Evolutionary conservation across 2,888 invertebrate species (phyloP).

Genomic region (Nowickia ferox): DNA sequence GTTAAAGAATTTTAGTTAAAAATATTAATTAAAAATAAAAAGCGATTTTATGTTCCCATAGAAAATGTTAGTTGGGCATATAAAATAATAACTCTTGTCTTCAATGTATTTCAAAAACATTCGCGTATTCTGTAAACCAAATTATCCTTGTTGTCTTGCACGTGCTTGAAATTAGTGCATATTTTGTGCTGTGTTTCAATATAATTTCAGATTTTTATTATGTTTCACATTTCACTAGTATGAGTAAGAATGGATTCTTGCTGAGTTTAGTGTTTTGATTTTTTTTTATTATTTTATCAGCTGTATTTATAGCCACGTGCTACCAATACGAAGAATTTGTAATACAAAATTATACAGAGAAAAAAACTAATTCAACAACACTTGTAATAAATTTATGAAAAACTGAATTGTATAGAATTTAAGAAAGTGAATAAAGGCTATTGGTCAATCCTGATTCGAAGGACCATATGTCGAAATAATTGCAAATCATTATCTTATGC

Average conservation of each 20-base stretch:
- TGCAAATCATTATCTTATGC: too few species aligned
- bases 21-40: too few species aligned
- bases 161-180: conserved; percentile 59
- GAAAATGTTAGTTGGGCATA: not conserved
- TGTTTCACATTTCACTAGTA: not conserved
- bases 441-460: too few species aligned
- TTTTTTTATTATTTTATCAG: not conserved
- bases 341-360: too few species aligned
- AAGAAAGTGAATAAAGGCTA: too few species aligned
- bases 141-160: conserved; percentile 58
- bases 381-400: too few species aligned
- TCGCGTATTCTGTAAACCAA: not conserved
- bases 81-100: not conserved
- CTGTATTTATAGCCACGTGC: conserved; percentile 20
- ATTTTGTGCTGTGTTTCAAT: not conserved
- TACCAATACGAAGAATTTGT: not conserved
- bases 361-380: too few species aligned
- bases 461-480: too few species aligned
- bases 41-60: not conserved
- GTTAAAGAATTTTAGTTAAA: too few species aligned
- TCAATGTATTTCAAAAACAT: not conserved
- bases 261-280: conserved; percentile 19
- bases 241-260: conserved; percentile 7
- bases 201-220: not conserved
- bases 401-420: too few species aligned